These are phyloP conservation scores for Sceloporus undulatus DNA, from an alignment of 2,113 vertebrate genomes.

Conservation along the genomic window DNA sequence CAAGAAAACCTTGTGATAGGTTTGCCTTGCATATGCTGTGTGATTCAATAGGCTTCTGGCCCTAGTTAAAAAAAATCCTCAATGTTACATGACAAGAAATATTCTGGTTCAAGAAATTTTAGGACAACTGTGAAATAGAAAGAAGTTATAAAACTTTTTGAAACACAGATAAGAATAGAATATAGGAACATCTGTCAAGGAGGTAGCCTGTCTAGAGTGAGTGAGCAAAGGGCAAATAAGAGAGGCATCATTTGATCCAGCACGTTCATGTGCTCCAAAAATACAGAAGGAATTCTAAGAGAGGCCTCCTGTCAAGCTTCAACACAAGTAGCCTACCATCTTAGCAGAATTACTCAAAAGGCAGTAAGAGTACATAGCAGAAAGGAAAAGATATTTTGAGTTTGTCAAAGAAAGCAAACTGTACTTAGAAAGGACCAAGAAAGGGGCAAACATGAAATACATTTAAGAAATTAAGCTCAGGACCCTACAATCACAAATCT, in stretches of 20 bases:
- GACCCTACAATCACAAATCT: background rate
- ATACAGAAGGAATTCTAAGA: constrained; percentile 2
- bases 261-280: constrained; percentile 15
- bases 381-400: constrained; percentile 6
- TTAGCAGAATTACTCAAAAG: background rate
- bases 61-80: no score
- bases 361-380: background rate
- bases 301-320: constrained; percentile 1
- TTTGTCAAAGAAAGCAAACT: background rate
- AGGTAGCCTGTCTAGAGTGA: constrained; percentile 6
- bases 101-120: constrained; percentile 24
- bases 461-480: background rate
- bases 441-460: background rate
- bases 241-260: constrained; percentile 36
- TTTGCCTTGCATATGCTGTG: no score
- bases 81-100: background rate
- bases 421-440: background rate
- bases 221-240: constrained; percentile 31
- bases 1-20: no score
- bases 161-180: background rate
- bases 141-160: constrained; percentile 28
- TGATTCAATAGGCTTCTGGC: no score
- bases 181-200: constrained; percentile 28
- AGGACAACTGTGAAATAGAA: constrained; percentile 25
- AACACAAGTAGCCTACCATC: background rate